Conservation (phyloP, 2,888 invertebrate genomes). For the Ochropleura leucogaster region DNA sequence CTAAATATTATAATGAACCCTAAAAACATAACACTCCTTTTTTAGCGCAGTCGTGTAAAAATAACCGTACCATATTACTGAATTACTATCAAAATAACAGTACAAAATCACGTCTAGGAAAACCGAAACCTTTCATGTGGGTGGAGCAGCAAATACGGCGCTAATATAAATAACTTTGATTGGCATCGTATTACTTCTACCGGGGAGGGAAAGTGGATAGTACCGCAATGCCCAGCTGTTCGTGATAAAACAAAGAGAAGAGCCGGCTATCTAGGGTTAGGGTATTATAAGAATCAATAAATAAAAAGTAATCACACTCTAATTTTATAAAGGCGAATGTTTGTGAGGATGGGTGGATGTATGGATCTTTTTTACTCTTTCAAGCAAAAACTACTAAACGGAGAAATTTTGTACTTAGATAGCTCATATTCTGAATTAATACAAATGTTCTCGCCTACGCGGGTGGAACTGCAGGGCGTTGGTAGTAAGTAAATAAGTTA, state of each 20-base stretch:
- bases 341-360: too few relatives aligned
- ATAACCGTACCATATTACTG: background rate
- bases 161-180: conserved; percentile 25
- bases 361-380: too few relatives aligned
- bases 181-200: conserved; percentile 31
- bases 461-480: too few relatives aligned
- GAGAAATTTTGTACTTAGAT: too few relatives aligned
- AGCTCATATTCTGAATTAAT: too few relatives aligned
- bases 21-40: too few relatives aligned
- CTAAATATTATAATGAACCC: background rate
- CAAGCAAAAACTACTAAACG: too few relatives aligned
- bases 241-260: conserved; percentile 28
- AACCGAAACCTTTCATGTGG: background rate
- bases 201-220: conserved; percentile 12
- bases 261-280: background rate
- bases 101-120: background rate
- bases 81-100: background rate
- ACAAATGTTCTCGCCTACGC: too few relatives aligned
- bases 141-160: conserved; percentile 20
- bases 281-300: background rate
- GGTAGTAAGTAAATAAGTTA: too few relatives aligned
- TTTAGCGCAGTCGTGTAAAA: too few relatives aligned
- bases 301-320: too few relatives aligned
- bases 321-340: too few relatives aligned
- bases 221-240: conserved; percentile 11